Conservation (phyloP, 2,888 invertebrate species). For the Lymantria monacha region DNA sequence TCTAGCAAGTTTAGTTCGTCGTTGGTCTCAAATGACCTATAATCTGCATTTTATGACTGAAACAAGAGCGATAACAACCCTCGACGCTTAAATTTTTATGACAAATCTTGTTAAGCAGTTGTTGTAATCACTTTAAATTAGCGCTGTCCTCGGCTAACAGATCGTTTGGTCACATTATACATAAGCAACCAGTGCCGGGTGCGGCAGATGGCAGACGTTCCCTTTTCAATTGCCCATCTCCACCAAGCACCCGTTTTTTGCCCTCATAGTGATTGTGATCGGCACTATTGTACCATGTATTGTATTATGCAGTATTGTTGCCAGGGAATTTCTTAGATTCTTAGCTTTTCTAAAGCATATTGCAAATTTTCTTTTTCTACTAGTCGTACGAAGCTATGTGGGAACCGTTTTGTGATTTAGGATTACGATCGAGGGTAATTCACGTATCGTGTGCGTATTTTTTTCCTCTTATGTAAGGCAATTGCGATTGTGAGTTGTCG, state of each 20-base stretch:
- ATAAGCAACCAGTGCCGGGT: slow-evolving; percentile 53
- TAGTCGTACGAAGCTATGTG: slow-evolving; percentile 54
- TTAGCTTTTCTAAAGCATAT: slow-evolving; percentile 57
- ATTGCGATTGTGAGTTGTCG: slow-evolving; percentile 23
- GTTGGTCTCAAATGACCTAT: slow-evolving; percentile 6
- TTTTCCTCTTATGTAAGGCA: slow-evolving; percentile 3
- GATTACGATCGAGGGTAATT: slow-evolving; percentile 50
- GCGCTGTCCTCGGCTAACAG: slow-evolving; percentile 32
- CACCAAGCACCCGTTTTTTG: slow-evolving; percentile 56
- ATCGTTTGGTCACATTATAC: slow-evolving; percentile 52
- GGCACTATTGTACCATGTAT: slow-evolving; percentile 59
- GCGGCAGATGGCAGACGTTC: slow-evolving; percentile 70
- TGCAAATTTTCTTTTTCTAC: slow-evolving; percentile 61
- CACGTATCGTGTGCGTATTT: slow-evolving; percentile 12
- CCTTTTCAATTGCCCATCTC: slow-evolving; percentile 75
- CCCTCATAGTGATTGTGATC: slow-evolving; percentile 69
- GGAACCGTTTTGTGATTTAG: slow-evolving; percentile 54
- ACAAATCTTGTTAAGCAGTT: slow-evolving; percentile 25
- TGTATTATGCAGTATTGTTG: slow-evolving; percentile 61
- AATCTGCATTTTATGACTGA: slow-evolving; percentile 15
- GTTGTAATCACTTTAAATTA: slow-evolving; percentile 19
- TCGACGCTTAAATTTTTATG: slow-evolving; percentile 36
- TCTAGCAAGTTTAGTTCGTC: slow-evolving; percentile 7
- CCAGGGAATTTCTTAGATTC: slow-evolving; percentile 60
- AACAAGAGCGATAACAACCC: slow-evolving; percentile 39